Base-by-base conservation (phyloP, 2,113 vertebrate species). In the Xiphophorus couchianus region DNA sequence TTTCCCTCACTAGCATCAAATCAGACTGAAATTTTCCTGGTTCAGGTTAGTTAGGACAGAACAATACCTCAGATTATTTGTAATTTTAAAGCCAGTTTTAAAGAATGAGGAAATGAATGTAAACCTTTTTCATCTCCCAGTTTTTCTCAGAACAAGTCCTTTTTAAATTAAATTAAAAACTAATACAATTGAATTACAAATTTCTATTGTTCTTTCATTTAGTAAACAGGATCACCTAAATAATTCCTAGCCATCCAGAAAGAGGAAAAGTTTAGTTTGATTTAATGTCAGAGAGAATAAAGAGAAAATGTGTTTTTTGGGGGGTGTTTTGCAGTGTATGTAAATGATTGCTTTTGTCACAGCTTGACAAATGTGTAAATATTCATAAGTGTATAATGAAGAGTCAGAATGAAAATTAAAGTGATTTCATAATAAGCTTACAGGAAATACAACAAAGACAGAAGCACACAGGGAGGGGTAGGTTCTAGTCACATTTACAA, bases 371-470 rank as follows among this genome's bases (percentile, higher is more conserved):
- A 78, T 33, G 61, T 66, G 73, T 84, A 84, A 86, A 86, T 86
- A 88, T 84, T 89, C 81, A 91, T 83, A 66, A 81, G 72, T 25
- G 39, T 37, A 58, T 6, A 62, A 22, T 37, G 60, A 79, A 74
- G 44, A 71, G 73, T 48, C 9, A 71, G 31, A 76, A 72, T 78
- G 29, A 1, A 17, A 19, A 63, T 60, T 62, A 37, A 37, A 58
- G 72, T 62, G 69, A 62, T 62, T 77, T 81, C 15, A 73, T 69
- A 78, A 0, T 69, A 77, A 81, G 70, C 58, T n/a, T 54, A 48
- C n/a, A 69, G 54, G 22, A 31, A 80, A 69, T 76, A 81, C 70
- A 30, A 66, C 9, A 27, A 33, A 61, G 74, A 60, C 63, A 71
- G 29, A 51, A n/a, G 39, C 73, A 19, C 69, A n/a, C 33, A 11